These are phyloP conservation scores for Aldabrachelys gigantea DNA, from an alignment of 2,113 vertebrate species.

Conservation along the genomic window DNA sequence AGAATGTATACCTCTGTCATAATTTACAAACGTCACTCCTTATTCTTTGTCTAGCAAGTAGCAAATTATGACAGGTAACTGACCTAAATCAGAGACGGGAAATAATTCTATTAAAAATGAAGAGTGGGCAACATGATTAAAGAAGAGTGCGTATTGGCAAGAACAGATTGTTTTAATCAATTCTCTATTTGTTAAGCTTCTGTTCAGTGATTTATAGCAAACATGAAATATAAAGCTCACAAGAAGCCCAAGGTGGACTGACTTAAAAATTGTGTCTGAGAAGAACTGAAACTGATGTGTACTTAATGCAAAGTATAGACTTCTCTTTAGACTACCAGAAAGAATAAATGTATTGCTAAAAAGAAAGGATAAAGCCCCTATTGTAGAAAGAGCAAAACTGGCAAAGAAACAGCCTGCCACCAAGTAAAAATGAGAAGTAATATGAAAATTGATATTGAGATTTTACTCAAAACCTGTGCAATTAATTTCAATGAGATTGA, in stretches of 20 bases:
- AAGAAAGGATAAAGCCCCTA: neutral
- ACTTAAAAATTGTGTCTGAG: neutral
- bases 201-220: neutral
- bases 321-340: neutral
- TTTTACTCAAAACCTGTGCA: neutral
- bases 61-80: neutral
- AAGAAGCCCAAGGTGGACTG: neutral
- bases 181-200: neutral
- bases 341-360: neutral
- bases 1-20: neutral
- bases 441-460: neutral
- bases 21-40: accelerated
- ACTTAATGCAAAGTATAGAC: neutral
- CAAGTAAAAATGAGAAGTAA: neutral
- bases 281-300: neutral
- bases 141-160: neutral
- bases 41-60: neutral
- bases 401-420: neutral
- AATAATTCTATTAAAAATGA: neutral
- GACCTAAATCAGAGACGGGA: neutral
- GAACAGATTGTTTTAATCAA: neutral
- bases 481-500: neutral
- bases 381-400: neutral
- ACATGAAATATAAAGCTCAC: neutral
- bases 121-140: neutral